A percentile compares a stretch with the other conserved stretches of the same genome.
phyloP scores from a whole-genome alignment of 2,797 vertebrate genomes.

The Chaetophractus vellerosus region DNA sequence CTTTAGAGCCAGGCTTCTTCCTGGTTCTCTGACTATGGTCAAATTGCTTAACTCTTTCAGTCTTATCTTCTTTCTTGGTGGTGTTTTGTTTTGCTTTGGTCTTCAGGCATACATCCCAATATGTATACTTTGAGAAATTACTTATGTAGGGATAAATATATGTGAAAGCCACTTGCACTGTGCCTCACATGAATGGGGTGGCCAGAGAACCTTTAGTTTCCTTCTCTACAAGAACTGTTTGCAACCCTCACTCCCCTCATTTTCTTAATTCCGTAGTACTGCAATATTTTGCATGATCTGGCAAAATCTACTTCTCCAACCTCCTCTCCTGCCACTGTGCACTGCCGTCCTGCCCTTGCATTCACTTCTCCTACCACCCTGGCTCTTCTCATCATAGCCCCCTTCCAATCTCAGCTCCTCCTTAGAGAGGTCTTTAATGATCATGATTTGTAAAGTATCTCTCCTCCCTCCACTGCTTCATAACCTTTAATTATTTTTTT shows the following conservation, averaged over 20 bases:
- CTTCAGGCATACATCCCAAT: neutral
- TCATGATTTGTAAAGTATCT: neutral
- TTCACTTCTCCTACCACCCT: neutral
- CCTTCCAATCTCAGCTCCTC: constrained; percentile 29
- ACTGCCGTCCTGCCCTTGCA: neutral
- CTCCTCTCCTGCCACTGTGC: neutral
- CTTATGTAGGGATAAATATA: neutral
- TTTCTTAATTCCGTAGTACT: neutral
- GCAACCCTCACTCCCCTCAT: accelerated
- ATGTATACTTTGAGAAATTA: constrained; percentile 3
- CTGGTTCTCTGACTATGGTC: neutral
- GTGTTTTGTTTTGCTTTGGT: neutral
- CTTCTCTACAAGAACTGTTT: neutral
- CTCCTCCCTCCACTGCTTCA: neutral
- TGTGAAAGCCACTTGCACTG: neutral
- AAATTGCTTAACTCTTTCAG: neutral
- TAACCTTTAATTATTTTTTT: neutral
- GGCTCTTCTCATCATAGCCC: neutral
- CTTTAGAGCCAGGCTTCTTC: neutral
- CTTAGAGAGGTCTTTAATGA: neutral
- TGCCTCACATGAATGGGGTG: neutral
- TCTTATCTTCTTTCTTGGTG: neutral
- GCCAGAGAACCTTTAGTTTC: neutral
- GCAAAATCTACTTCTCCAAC: neutral
- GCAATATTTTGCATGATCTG: neutral